phyloP scores from a whole-genome alignment of 2,888 invertebrate genomes.

The Drosophila longiperda region DNA sequence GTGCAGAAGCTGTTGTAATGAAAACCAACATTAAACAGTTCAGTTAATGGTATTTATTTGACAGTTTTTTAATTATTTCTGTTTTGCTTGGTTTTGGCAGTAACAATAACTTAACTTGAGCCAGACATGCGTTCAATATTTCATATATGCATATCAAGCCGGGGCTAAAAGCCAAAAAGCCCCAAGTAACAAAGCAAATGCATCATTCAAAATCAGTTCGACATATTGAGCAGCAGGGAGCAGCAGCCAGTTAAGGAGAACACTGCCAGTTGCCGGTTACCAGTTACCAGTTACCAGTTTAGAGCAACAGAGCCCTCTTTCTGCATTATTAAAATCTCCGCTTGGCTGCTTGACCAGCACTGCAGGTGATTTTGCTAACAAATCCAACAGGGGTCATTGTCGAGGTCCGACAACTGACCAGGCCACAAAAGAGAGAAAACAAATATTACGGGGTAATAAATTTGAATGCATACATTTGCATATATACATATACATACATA shows the following conservation, averaged over 20 bases:
- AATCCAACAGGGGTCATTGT: slow-evolving; percentile 50
- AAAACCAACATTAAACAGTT: slow-evolving; percentile 8
- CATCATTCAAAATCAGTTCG: slow-evolving; percentile 71
- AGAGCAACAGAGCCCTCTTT: slow-evolving; percentile 33
- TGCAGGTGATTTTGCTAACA: slow-evolving; percentile 78
- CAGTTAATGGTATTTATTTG: slow-evolving; percentile 38
- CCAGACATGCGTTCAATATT: slow-evolving; percentile 57
- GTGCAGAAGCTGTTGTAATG: slow-evolving; percentile 17
- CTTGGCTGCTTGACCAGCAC: slow-evolving; percentile 45
- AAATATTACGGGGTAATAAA: slow-evolving; percentile 62
- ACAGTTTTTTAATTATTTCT: slow-evolving; percentile 42
- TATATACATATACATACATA: slow-evolving; percentile 14
- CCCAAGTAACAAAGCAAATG: slow-evolving; percentile 56
- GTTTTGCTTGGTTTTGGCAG: slow-evolving; percentile 15
- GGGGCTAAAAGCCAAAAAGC: slow-evolving; percentile 42
- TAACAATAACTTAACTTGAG: slow-evolving; percentile 54
- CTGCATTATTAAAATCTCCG: slow-evolving; percentile 67
- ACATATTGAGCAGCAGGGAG: slow-evolving; percentile 71
- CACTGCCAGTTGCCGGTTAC: not conserved
- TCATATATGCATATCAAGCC: slow-evolving; percentile 52
- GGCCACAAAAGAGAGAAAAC: slow-evolving; percentile 38
- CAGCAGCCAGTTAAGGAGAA: slow-evolving; percentile 5
- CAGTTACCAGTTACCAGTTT: slow-evolving; percentile 1
- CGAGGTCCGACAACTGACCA: slow-evolving; percentile 22
- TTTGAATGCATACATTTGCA: slow-evolving; percentile 45